phyloP scores from a whole-genome alignment of 2,797 vertebrate genomes.

The Manis crassicaudata region DNA sequence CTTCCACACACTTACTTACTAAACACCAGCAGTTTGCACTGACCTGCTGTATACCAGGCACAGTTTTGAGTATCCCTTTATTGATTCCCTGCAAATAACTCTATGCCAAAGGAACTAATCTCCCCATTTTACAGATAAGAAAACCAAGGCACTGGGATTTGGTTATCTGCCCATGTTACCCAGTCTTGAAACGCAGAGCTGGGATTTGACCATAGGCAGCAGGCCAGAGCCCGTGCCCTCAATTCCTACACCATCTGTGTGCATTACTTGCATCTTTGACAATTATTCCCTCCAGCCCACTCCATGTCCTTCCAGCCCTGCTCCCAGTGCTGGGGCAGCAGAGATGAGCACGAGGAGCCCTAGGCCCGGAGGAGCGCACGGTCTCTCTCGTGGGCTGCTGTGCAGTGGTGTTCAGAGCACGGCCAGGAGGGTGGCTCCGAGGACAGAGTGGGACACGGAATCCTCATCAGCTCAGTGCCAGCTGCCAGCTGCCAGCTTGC shows the following conservation, averaged over 20 bases:
- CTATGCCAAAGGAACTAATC: background rate
- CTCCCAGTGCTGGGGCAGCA: background rate
- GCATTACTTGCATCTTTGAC: background rate
- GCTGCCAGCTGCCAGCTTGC: background rate
- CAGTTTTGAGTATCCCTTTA: background rate
- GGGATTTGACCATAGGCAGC: background rate
- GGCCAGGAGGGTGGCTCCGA: background rate
- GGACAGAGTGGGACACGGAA: background rate
- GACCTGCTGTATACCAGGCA: too few relatives aligned
- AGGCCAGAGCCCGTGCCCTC: background rate
- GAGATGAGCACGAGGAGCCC: background rate
- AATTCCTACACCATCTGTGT: too few relatives aligned
- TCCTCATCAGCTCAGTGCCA: background rate
- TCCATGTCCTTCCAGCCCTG: background rate
- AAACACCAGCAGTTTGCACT: background rate
- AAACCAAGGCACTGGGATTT: background rate
- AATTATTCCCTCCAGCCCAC: background rate
- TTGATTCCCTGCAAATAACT: background rate
- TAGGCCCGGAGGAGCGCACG: background rate
- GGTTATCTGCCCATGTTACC: background rate
- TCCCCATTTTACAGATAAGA: background rate
- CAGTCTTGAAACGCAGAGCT: background rate
- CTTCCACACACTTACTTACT: accelerated
- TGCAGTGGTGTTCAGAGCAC: background rate
- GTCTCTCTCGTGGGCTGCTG: background rate